Conservation (phyloP, 2,888 invertebrate genomes). For the Erebia aethiops region DNA sequence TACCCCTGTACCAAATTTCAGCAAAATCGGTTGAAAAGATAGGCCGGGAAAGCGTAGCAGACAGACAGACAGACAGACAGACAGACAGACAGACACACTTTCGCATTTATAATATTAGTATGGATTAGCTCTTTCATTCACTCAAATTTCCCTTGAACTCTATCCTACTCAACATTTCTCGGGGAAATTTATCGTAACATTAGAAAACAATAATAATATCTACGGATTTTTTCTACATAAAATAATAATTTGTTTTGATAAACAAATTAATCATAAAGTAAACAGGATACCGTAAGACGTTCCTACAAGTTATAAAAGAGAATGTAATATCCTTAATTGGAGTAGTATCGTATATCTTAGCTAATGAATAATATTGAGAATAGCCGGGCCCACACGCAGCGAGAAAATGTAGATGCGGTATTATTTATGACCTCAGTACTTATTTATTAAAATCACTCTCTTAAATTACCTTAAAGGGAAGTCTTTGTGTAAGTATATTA, state of each 20-base stretch:
- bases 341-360: conserved; percentile 39
- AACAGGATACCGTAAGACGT: conserved; percentile 2
- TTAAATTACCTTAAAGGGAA: background rate
- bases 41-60: too few relatives aligned
- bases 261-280: conserved; percentile 2
- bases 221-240: background rate
- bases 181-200: too few relatives aligned
- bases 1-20: too few relatives aligned
- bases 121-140: too few relatives aligned
- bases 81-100: too few relatives aligned
- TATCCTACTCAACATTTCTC: too few relatives aligned
- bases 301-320: conserved; percentile 33
- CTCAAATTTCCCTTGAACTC: too few relatives aligned
- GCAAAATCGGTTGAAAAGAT: too few relatives aligned
- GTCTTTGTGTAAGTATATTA: background rate
- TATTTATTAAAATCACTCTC: background rate
- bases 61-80: too few relatives aligned
- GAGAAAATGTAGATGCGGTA: conserved; percentile 33
- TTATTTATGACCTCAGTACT: background rate
- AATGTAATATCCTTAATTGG: conserved; percentile 40
- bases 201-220: too few relatives aligned
- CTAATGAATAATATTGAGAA: conserved; percentile 41
- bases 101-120: too few relatives aligned
- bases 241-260: background rate
- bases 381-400: conserved; percentile 30